Evolutionary conservation across 1,140 invertebrate genomes (phyloP).

Genomic region (Bombus sylvicola): DNA sequence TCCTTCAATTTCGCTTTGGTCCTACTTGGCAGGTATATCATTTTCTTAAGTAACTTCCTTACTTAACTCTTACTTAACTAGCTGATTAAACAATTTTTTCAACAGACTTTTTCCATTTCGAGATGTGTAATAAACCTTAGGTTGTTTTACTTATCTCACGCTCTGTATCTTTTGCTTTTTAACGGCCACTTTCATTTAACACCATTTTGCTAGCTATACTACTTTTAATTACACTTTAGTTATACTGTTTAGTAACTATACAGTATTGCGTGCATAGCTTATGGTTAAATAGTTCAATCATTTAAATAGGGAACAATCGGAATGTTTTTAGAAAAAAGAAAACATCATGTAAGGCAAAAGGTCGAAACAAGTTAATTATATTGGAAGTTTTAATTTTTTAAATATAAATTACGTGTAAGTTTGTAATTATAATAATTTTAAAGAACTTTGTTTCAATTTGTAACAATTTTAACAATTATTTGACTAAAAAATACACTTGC

Average conservation of each 20-base stretch:
- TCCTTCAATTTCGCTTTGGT: not conserved
- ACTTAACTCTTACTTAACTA: no score
- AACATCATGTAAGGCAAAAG: no score
- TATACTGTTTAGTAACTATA: no score
- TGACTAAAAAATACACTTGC: not conserved
- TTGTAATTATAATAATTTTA: not conserved
- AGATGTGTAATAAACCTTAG: not conserved
- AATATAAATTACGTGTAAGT: not conserved
- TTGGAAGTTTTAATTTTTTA: not conserved
- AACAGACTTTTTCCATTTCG: not conserved
- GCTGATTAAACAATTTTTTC: no score
- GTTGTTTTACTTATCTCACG: not conserved
- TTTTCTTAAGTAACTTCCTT: not conserved
- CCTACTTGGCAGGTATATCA: not conserved
- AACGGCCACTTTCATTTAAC: no score
- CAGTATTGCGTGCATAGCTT: no score
- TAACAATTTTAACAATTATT: not conserved
- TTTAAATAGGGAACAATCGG: no score
- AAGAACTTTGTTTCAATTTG: not conserved
- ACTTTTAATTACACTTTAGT: no score
- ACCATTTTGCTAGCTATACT: no score
- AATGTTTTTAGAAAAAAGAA: no score
- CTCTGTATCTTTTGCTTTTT: not conserved
- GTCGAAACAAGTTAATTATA: no score
- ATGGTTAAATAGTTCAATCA: no score